phyloP scores from a whole-genome alignment of 2,113 vertebrate genomes.

The Indri indri region DNA sequence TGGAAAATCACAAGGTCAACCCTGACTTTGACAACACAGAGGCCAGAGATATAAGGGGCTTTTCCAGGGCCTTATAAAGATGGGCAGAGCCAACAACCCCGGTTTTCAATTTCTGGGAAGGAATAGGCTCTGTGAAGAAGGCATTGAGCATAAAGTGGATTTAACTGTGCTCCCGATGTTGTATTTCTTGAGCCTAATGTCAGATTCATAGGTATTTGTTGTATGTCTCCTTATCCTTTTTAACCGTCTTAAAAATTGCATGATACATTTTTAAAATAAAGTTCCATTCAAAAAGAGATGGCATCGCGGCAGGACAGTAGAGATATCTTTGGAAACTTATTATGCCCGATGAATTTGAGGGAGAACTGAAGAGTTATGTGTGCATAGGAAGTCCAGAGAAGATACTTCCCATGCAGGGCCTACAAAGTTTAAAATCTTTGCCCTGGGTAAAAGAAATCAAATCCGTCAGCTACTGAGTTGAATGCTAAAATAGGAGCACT shows the following conservation, averaged over 20 bases:
- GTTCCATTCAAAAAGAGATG: neutral
- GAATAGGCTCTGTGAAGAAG: neutral
- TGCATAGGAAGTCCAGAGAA: neutral
- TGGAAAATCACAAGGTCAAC: neutral
- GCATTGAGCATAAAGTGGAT: neutral
- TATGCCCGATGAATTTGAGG: neutral
- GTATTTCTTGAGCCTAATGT: neutral
- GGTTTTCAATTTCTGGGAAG: neutral
- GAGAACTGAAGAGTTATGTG: neutral
- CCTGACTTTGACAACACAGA: neutral
- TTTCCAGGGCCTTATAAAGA: neutral
- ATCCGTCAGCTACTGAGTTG: neutral
- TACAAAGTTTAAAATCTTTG: neutral
- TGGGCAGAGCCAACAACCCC: neutral
- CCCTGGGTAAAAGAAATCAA: neutral
- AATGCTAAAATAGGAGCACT: neutral
- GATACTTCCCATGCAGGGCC: neutral
- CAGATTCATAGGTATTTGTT: neutral
- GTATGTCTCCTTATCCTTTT: neutral
- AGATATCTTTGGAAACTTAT: slow-evolving; percentile 13
- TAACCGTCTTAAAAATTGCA: neutral
- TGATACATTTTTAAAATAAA: slow-evolving; percentile 21
- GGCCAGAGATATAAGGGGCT: neutral
- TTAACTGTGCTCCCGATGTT: neutral
- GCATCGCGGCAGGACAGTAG: neutral